These are phyloP conservation scores for Theonella swinhoei DNA, from an alignment of 37 sponge, comb jelly and placozoan species.

Conservation along the genomic window DNA sequence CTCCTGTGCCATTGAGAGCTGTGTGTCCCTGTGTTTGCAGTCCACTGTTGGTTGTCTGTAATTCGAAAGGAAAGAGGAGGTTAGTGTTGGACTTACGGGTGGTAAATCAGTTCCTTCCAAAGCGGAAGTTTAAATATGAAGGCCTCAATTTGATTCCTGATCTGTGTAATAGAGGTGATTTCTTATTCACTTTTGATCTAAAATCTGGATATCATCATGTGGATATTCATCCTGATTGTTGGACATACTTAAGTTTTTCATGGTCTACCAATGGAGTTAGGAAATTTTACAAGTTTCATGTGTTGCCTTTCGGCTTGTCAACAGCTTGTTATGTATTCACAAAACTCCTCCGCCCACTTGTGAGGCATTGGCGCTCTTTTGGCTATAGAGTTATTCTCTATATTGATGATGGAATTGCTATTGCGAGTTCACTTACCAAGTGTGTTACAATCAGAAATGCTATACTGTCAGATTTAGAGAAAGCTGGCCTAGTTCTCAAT, in stretches of 20 bases:
- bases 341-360: conserved; percentile 20
- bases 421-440: neutral
- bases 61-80: conserved; percentile 8
- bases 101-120: conserved; percentile 20
- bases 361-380: conserved; percentile 12
- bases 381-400: conserved; percentile 32
- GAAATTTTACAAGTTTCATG: conserved; percentile 15
- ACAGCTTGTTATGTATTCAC: conserved; percentile 51
- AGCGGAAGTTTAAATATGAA: conserved; percentile 45
- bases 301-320: too few relatives aligned
- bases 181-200: conserved; percentile 25
- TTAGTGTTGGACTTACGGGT: conserved; percentile 16
- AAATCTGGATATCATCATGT: conserved; percentile 44
- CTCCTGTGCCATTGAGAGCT: neutral
- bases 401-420: conserved; percentile 48
- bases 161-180: conserved; percentile 25
- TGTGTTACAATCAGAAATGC: neutral
- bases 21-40: conserved; percentile 17
- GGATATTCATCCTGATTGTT: neutral
- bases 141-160: conserved; percentile 14
- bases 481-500: conserved; percentile 15
- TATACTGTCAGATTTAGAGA: conserved; percentile 1
- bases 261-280: neutral
- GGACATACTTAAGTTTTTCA: conserved; percentile 27
- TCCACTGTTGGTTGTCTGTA: conserved; percentile 33